Evolutionary conservation across 2,888 invertebrate species (phyloP), one percentile per base, ranked within the genome.

Genomic region (Campoplex capitator): DNA sequence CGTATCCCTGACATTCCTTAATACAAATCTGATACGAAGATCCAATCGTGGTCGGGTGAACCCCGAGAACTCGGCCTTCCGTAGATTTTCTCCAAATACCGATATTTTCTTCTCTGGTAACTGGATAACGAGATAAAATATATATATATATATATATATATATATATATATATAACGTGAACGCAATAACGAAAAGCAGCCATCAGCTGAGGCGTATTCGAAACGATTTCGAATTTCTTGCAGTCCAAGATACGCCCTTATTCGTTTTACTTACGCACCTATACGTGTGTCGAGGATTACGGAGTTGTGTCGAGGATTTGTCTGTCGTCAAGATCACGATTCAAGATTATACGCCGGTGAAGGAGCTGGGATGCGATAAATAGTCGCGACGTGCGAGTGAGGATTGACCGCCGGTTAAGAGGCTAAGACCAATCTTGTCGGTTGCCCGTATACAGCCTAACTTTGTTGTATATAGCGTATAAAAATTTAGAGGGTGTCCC

Each of bases 291-390:
- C 28, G 56, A 23, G 62, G 56, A 56, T 58, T 58, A 76, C 45
- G n/a, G 62, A 76, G 56, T 38, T 38, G 32, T 9, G 38, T 82
- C 35, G 23, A 73, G 58, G 58, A 78, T 82, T 58, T 70, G 42
- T 78, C 78, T 71, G 83, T 79, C 83, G 83, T 62, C 83, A 45
- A 83, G 83, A 83, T 83, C 71, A 77, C 76, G 77, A 35, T 62
- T 70, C 28, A 58, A 79, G 79, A 80, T 80, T 62, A 62, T 48
- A 80, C 48, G 58, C 58, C 58, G 58, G 32, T 28, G 58, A 13
- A 62, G 9, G 16, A 13, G 48, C 23, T 23, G 45, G 58, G 48
- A 51, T 70, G 54, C 75, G 85, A 79, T 86, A 79, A 83, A 86
- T 83, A 83, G 62, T 62, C 51, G 75, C 48, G 82, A 83, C 78